Evolutionary conservation across 2,888 invertebrate species (phyloP), one percentile per base, ranked within the genome.

Genomic region (Volucella inanis): DNA sequence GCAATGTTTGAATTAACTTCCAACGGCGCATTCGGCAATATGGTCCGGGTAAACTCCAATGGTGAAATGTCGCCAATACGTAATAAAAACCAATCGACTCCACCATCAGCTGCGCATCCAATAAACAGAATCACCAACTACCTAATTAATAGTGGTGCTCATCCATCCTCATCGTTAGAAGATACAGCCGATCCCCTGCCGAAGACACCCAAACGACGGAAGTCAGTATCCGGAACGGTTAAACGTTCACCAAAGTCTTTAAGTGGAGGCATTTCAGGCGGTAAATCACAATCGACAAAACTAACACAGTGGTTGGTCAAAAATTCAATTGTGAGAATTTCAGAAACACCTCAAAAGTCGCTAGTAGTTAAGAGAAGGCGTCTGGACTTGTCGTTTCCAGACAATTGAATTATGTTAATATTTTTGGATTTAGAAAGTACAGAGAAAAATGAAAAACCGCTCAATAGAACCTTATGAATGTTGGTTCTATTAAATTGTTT

Each of bases 1-100:
- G 91, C 90, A n/a, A 89, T 91, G 70, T 91, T 91, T 65, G 91
- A 91, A 75, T 91, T 91, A 15, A 91, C 91, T 10, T 89, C 90
- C 11, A 91, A 91, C 77, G 89, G 90, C 0, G 89, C 90, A 4
- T 92, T 91, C 22, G 90, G 91, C 18, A 90, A 89, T 84, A 88
- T 90, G 41, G 87, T 91, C 72, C 89, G 91, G 3, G 76, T 91
- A 0, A 89, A 90, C 59, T 88, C 91, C 2, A 88, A 88, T 1
- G 91, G 91, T 1, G 88, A 91, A 50, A 89, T 90, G 38, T 91
- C 91, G 41, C 91, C 91, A 2, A 88, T 90, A 1, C 87, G 84
- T n/a, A 87, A 87, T 12, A 87, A 77, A 70, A 81, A 50, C 8
- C 89, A 76, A 45, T 67, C 80, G 87, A 72, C 87, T 55, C 57